Base-by-base conservation (phyloP, 1,140 invertebrate species). In the Psix sp. region DNA sequence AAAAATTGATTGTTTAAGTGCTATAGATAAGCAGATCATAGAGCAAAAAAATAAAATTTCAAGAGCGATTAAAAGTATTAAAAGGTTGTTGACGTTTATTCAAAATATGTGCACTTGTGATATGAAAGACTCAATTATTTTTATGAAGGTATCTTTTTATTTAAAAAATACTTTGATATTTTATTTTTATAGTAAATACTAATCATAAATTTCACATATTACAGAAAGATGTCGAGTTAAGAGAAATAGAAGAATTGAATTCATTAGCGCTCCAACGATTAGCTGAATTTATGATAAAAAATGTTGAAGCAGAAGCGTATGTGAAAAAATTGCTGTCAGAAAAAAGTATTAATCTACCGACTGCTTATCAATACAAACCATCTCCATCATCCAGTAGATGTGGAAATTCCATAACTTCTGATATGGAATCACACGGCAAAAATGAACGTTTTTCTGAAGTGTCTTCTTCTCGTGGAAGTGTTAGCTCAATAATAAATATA, bases 271-370 rank as follows among this genome's bases (percentile, higher is more conserved):
- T 85, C 17, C 84, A 87, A 45, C 79, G 83, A 1, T 75, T 87
- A 5, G 71, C 81, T 4, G 85, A 87, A 59, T 85, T 87, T 14
- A 86, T 82, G 18, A 83, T 87, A 43, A 78, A 83, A 26, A 80
- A 87, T 15, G 48, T 86, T 9, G 85, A 87, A 74, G 82, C 79
- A 11, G 86, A 87, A 46, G 43, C 65, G 13, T 87, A 86, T 29
- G 62, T 87, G 3, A 85, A 85, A 49, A 86, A 85, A 36, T 77
- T 87, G 1, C 29, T 87, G 0, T 18, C 60, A 0, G 63, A 77
- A 2, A 79, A 76, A 11, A 80, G 82, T 20, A 86, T 87, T 11
- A 43, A 71, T 3, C 43, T 87, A 13, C 85, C 84, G 1, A 67
- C 57, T 14, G 54, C 74, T 29, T 74, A 77, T 40, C 68, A 80